Percentiles rank a stretch among this genome's conserved stretches.
These are phyloP conservation scores for Albula goreensis DNA, from an alignment of 2,113 vertebrate genomes.

Conservation along the genomic window DNA sequence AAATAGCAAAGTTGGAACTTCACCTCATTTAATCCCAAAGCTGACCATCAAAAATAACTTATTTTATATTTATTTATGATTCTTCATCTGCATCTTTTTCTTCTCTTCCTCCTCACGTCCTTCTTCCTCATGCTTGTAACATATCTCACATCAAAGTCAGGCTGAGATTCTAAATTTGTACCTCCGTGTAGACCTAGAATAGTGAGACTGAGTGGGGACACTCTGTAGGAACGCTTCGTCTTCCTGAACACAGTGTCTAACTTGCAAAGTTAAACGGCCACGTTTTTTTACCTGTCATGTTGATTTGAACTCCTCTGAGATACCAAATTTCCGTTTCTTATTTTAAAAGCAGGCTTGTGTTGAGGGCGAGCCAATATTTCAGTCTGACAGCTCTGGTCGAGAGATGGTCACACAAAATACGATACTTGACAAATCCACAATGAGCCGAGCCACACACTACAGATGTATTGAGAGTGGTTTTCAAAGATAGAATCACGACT, in stretches of 20 bases:
- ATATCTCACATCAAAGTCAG: neutral
- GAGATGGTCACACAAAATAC: neutral
- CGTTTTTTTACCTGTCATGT: neutral
- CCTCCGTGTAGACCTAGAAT: neutral
- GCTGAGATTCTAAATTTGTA: neutral
- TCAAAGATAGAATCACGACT: neutral
- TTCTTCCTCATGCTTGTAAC: neutral
- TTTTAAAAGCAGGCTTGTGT: neutral
- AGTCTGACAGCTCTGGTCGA: neutral
- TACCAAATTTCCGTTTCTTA: neutral
- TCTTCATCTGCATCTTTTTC: neutral
- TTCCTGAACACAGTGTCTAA: neutral
- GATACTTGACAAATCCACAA: neutral
- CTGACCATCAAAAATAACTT: neutral
- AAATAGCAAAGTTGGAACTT: neutral
- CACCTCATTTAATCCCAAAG: neutral
- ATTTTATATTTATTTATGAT: too few relatives aligned
- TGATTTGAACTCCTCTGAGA: constrained; percentile 6
- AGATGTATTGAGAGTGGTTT: neutral
- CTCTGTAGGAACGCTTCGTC: neutral
- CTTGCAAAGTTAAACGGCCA: neutral
- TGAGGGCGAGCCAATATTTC: neutral
- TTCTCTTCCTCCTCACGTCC: neutral
- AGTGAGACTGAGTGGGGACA: neutral
- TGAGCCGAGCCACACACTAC: neutral